Evolutionary conservation across 92 coral and sea anemone species (phyloP), one percentile per base, ranked within the genome.

Genomic region (Ricordea florida): DNA sequence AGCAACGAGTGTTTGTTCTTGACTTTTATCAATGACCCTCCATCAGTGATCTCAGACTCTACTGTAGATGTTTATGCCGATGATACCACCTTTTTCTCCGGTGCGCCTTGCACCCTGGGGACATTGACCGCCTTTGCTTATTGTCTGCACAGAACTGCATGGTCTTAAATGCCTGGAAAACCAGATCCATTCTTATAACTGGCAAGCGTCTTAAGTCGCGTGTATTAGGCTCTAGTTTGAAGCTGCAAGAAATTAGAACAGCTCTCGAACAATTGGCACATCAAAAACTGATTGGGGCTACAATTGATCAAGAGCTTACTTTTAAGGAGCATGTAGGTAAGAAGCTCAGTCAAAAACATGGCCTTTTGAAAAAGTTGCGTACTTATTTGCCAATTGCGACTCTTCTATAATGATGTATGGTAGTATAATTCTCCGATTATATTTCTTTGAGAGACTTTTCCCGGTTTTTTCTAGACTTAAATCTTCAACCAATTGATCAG

Each of bases 11-110:
- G n/a, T n/a, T n/a, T 58, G 45, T 5, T 36, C 66, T 32, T 16
- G 0, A 22, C 24, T 18, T 67, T 67, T 26, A 31, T 67, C 6
- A 67, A 67, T 21, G 74, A 67, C 24, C 74, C 42, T 20, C 72
- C 72, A 2, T 26, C 28, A 15, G 53, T 15, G 60, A n/a, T n/a
- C n/a, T n/a, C n/a, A n/a, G n/a, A n/a, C n/a, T n/a, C n/a, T n/a
- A n/a, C n/a, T n/a, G n/a, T 67, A 36, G 74, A 67, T 27, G 25
- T 24, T 5, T 67, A 45, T 26, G 40, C 74, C 9, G 74, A 67
- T 47, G 74, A 67, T 30, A 67, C 42, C 9, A 67, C 74, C 27
- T 45, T 66, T 21, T 23, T 34, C 22, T 34, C 52, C 36, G 14
- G 47, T 38, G 43, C 67, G 16, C 43, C 21, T 5, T 22, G 53